Conservation (phyloP, 1,140 invertebrate genomes). For the Saccostrea cuccullata region DNA sequence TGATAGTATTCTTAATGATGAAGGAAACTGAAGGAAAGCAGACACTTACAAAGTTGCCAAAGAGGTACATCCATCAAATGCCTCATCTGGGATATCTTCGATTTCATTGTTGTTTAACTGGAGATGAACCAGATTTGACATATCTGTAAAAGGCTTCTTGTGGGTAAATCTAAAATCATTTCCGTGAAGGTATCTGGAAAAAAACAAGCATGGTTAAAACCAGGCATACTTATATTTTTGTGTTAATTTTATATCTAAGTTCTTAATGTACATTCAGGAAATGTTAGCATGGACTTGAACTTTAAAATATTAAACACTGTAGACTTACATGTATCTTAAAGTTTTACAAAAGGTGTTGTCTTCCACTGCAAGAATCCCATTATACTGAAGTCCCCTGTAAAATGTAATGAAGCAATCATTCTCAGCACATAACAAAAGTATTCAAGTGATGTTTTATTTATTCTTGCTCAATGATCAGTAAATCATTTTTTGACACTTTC, state of each 20-base stretch:
- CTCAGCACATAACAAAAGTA: no score
- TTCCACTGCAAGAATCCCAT: slow-evolving; percentile 26
- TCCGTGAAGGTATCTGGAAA: slow-evolving; percentile 51
- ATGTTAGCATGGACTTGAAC: no score
- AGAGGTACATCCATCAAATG: slow-evolving; percentile 62
- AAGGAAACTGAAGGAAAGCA: background rate
- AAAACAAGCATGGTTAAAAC: slow-evolving; percentile 28
- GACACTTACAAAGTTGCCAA: slow-evolving; percentile 64
- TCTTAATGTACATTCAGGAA: no score
- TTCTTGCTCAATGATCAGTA: no score
- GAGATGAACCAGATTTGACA: slow-evolving; percentile 55
- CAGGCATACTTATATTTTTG: no score
- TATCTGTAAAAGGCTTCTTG: slow-evolving; percentile 63
- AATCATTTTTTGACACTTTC: no score
- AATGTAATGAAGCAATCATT: background rate
- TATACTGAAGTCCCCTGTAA: slow-evolving; percentile 1
- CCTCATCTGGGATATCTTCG: slow-evolving; percentile 64
- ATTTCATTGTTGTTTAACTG: slow-evolving; percentile 62
- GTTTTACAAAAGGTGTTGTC: slow-evolving; percentile 1
- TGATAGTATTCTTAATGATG: no score
- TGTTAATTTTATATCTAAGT: no score
- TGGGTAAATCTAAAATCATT: slow-evolving; percentile 70
- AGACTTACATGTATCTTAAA: background rate
- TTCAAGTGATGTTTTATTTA: no score
- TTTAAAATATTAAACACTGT: background rate